Conservation (phyloP, 2,797 vertebrate genomes). For the Aulostomus chinensis region DNA sequence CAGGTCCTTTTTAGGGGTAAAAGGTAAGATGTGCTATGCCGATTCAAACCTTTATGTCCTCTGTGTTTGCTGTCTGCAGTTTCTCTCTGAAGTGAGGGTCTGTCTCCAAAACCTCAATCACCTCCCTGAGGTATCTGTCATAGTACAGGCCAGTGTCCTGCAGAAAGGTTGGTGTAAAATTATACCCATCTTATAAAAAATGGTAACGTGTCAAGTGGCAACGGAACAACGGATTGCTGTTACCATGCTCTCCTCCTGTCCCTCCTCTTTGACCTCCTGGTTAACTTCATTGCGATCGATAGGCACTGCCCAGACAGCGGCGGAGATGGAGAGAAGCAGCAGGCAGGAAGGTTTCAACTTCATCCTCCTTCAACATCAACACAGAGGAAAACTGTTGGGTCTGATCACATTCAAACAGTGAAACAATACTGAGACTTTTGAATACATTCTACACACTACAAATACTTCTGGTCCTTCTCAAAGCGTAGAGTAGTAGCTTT, state of each 20-base stretch:
- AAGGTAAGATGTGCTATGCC: background rate
- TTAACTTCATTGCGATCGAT: slow-evolving; percentile 72
- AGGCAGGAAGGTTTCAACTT: slow-evolving; percentile 40
- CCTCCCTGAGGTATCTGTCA: slow-evolving; percentile 89
- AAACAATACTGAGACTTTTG: no score
- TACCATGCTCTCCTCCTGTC: slow-evolving; percentile 78
- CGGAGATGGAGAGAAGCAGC: slow-evolving; percentile 66
- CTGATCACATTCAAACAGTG: no score
- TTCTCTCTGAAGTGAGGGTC: slow-evolving; percentile 93
- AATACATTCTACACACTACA: no score
- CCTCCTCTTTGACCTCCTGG: slow-evolving; percentile 66
- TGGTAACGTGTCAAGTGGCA: background rate
- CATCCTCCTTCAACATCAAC: slow-evolving; percentile 64
- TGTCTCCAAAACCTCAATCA: slow-evolving; percentile 91
- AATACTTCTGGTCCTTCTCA: no score
- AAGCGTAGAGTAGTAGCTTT: no score
- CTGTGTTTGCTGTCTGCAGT: slow-evolving; percentile 88
- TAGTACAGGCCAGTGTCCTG: slow-evolving; percentile 93
- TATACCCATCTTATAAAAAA: no score
- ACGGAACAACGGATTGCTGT: background rate
- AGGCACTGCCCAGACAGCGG: slow-evolving; percentile 70
- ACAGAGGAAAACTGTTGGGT: background rate
- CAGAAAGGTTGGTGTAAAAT: background rate
- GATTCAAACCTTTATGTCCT: slow-evolving; percentile 86
- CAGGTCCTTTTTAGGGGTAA: background rate